Conservation (phyloP, 2,888 invertebrate genomes). For the Sinodicranocentrus sp. region DNA sequence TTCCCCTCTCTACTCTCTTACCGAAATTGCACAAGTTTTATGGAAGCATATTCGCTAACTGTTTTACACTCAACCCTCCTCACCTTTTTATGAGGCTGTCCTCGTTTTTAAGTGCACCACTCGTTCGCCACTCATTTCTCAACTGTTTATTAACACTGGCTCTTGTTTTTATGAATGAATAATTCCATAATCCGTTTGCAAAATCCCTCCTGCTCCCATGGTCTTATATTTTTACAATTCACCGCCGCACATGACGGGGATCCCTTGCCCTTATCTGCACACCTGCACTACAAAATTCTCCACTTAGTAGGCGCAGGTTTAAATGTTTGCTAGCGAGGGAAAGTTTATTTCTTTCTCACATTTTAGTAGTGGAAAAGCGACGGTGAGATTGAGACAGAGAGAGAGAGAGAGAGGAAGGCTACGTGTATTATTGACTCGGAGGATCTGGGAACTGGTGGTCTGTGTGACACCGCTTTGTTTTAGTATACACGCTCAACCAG, state of each 20-base stretch:
- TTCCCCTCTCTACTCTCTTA: slow-evolving; percentile 3
- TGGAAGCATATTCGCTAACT: background rate
- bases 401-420: slow-evolving; percentile 60
- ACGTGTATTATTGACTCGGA: slow-evolving; percentile 69
- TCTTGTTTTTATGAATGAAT: too few species aligned
- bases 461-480: slow-evolving; percentile 68
- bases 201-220: background rate
- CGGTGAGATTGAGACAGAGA: slow-evolving; percentile 42
- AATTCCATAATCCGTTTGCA: background rate
- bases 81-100: background rate
- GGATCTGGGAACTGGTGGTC: slow-evolving; percentile 67
- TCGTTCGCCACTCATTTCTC: too few species aligned
- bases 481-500: slow-evolving; percentile 58
- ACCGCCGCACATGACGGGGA: background rate
- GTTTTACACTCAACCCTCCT: background rate
- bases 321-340: slow-evolving; percentile 53
- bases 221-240: background rate
- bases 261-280: background rate
- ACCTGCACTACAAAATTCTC: slow-evolving; percentile 13
- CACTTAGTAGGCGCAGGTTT: slow-evolving; percentile 13
- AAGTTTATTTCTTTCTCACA: slow-evolving; percentile 30
- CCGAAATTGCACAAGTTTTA: background rate
- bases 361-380: slow-evolving; percentile 23
- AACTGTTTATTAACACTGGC: too few species aligned
- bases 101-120: background rate